Percentiles rank a stretch among this genome's conserved stretches.
phyloP scores from a whole-genome alignment of 2,888 invertebrate genomes.

The Drosophila maculinotata region DNA sequence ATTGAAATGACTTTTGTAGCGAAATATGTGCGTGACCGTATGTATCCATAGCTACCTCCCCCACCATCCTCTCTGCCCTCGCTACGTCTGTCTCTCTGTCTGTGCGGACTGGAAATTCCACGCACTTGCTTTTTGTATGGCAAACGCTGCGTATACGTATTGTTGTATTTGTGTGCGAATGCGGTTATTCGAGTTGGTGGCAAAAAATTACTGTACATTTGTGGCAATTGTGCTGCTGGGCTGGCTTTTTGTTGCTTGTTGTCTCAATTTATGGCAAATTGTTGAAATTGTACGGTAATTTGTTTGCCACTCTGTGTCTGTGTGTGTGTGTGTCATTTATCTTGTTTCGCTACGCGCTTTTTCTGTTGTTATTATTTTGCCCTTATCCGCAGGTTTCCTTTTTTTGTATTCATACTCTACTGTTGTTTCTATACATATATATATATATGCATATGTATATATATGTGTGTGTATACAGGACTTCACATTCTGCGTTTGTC shows the following conservation, averaged over 20 bases:
- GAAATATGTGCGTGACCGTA: constrained; percentile 57
- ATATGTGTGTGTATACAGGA: constrained; percentile 11
- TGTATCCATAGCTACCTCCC: constrained; percentile 17
- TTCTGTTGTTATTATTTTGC: constrained; percentile 57
- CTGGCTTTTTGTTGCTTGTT: constrained; percentile 75
- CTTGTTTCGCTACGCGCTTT: constrained; percentile 59
- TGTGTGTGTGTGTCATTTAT: constrained; percentile 41
- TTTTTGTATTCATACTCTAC: constrained; percentile 33
- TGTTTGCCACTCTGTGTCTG: constrained; percentile 41
- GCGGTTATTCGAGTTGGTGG: constrained; percentile 56
- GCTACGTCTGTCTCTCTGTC: neutral
- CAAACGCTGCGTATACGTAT: constrained; percentile 61
- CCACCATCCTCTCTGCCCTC: neutral
- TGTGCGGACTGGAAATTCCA: constrained; percentile 66
- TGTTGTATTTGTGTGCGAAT: constrained; percentile 29
- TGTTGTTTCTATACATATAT: neutral
- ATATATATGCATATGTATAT: neutral
- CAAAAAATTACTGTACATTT: constrained; percentile 79
- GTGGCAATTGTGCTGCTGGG: constrained; percentile 62
- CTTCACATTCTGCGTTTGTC: constrained; percentile 51
- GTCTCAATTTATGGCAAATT: constrained; percentile 82
- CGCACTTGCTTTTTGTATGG: constrained; percentile 52
- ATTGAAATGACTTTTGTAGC: constrained; percentile 83
- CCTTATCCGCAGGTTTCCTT: constrained; percentile 39
- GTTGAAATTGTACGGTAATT: constrained; percentile 75